These are phyloP conservation scores for Anarhynchus alexandrinus DNA, from an alignment of 2,113 vertebrate species.

Conservation along the genomic window DNA sequence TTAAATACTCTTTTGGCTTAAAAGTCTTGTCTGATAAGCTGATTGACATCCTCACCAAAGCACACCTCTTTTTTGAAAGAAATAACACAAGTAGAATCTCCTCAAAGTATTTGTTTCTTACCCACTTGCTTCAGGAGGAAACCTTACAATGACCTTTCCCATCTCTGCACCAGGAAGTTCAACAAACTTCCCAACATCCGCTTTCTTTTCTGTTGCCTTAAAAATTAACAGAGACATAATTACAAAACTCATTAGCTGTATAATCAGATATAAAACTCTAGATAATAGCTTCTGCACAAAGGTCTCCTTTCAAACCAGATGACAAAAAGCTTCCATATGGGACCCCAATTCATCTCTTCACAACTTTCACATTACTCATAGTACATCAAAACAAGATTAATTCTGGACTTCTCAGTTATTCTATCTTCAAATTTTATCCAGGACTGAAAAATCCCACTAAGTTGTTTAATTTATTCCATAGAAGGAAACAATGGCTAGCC, in stretches of 20 bases:
- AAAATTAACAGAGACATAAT: slow-evolving; percentile 22
- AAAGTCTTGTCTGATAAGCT: not conserved
- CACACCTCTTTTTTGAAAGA: not conserved
- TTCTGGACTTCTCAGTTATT: not conserved
- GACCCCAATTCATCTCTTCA: not conserved
- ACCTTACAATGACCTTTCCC: slow-evolving; percentile 96
- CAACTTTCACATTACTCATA: not conserved
- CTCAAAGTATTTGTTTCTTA: slow-evolving; percentile 67
- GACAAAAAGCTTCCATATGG: not conserved
- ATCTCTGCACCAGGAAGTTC: slow-evolving; percentile 95
- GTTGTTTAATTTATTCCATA: not conserved
- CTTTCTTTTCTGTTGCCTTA: slow-evolving; percentile 87
- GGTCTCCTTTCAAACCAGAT: not conserved
- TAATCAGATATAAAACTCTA: not conserved
- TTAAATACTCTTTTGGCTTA: not conserved
- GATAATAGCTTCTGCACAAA: not conserved
- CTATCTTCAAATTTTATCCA: not conserved
- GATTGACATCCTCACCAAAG: not conserved
- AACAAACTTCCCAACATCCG: slow-evolving; percentile 93
- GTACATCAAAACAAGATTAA: not conserved
- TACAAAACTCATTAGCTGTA: not conserved
- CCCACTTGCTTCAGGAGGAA: slow-evolving; percentile 98
- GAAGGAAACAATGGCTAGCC: not conserved
- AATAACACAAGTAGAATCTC: not conserved
- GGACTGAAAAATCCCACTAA: not conserved